Evolutionary conservation across 2,888 invertebrate species (phyloP).

Genomic region (Rhagonycha fulva): DNA sequence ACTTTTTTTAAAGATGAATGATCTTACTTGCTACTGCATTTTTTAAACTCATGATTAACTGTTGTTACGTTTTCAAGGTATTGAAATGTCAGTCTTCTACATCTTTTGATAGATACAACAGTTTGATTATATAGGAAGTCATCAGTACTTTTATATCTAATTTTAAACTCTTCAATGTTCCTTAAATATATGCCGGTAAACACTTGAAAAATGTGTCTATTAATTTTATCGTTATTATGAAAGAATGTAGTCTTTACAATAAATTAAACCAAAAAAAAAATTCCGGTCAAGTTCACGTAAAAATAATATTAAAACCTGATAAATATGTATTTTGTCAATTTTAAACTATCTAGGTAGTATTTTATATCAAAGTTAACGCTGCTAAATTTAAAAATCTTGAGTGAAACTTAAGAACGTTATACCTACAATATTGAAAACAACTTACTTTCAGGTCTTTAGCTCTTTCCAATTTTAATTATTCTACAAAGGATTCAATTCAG

Average conservation of each 20-base stretch:
- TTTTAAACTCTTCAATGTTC: conserved; percentile 11
- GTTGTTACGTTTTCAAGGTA: conserved; percentile 27
- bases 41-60: conserved; percentile 33
- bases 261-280: neutral
- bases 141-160: conserved; percentile 17
- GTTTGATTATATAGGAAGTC: conserved; percentile 27
- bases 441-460: neutral
- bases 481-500: neutral
- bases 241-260: neutral
- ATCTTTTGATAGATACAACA: conserved; percentile 15
- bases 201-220: neutral
- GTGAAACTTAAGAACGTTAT: neutral
- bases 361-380: neutral
- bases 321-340: neutral
- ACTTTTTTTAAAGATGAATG: conserved; percentile 32
- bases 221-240: neutral
- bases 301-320: neutral
- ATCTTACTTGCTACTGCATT: conserved; percentile 30
- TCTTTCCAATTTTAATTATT: neutral
- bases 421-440: neutral
- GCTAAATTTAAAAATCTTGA: neutral
- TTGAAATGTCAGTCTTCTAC: conserved; percentile 28
- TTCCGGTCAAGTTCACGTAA: neutral
- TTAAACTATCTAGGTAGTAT: neutral
- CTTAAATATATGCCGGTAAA: neutral